These are phyloP conservation scores for Psephotus haematonotus DNA, from an alignment of 2,113 vertebrate genomes.

Conservation along the genomic window DNA sequence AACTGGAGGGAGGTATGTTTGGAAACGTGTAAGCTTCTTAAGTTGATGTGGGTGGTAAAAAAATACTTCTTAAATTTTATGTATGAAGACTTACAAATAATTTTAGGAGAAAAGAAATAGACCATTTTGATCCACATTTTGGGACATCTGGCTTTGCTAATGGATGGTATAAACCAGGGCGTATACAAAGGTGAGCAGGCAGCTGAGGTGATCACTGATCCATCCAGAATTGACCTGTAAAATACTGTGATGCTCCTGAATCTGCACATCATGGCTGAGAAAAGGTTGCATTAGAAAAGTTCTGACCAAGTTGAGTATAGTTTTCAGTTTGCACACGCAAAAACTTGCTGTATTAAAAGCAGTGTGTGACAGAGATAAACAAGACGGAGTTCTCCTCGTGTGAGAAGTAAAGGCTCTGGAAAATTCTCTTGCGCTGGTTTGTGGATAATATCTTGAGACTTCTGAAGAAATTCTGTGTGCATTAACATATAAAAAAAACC, in stretches of 20 bases:
- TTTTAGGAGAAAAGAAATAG: background rate
- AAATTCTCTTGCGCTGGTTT: background rate
- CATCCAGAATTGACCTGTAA: background rate
- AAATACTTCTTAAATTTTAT: no score
- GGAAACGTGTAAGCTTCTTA: background rate
- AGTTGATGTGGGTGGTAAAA: background rate
- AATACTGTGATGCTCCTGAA: background rate
- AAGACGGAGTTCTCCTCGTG: background rate
- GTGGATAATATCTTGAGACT: constrained; percentile 11
- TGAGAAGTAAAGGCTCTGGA: background rate
- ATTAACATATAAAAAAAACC: background rate
- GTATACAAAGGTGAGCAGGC: background rate
- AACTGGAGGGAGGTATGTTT: background rate
- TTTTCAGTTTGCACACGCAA: background rate
- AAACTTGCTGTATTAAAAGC: background rate
- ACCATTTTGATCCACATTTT: background rate
- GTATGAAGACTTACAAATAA: background rate
- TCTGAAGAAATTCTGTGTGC: constrained; percentile 1
- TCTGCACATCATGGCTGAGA: background rate
- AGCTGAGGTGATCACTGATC: background rate
- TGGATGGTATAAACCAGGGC: background rate
- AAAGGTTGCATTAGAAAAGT: background rate
- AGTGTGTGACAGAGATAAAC: background rate
- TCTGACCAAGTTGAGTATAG: background rate
- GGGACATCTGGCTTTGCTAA: background rate